Evolutionary conservation across 2,113 vertebrate species (phyloP).

Genomic region (Plotosus lineatus): DNA sequence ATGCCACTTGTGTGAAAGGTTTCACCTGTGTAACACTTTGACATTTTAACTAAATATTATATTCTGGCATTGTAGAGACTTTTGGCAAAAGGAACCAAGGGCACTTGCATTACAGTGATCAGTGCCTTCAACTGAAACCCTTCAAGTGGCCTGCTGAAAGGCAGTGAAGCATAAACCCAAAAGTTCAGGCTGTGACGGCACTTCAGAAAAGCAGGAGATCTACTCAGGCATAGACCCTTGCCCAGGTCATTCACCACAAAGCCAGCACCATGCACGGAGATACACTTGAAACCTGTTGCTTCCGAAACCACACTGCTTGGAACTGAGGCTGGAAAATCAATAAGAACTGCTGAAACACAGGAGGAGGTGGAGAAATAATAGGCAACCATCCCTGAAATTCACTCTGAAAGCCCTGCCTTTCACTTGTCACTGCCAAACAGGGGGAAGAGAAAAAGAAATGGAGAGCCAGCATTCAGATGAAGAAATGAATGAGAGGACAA

Average conservation of each 20-base stretch:
- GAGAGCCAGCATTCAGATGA: conserved; percentile 22
- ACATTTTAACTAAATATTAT: background rate
- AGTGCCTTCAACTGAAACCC: background rate
- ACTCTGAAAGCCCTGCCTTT: conserved; percentile 23
- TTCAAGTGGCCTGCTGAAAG: conserved; percentile 9
- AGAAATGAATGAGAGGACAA: conserved; percentile 11
- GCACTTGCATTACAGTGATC: conserved; percentile 8
- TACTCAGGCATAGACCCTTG: background rate
- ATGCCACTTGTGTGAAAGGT: background rate
- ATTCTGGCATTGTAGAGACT: background rate
- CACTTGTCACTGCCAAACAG: conserved; percentile 9
- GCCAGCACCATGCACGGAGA: conserved; percentile 10
- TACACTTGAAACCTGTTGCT: conserved; percentile 3
- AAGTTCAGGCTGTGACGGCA: background rate
- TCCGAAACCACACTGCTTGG: conserved; percentile 38
- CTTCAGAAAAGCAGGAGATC: conserved; percentile 10
- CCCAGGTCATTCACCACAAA: conserved; percentile 53
- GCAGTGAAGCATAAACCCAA: conserved; percentile 19
- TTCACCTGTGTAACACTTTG: background rate
- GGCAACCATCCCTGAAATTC: conserved; percentile 47
- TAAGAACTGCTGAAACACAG: conserved; percentile 16
- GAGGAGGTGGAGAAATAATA: conserved; percentile 41
- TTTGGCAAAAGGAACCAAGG: background rate
- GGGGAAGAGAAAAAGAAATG: conserved; percentile 14
- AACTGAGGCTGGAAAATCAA: conserved; percentile 45